These are phyloP conservation scores for Capromys pilorides DNA, from an alignment of 2,797 vertebrate genomes.

Conservation along the genomic window DNA sequence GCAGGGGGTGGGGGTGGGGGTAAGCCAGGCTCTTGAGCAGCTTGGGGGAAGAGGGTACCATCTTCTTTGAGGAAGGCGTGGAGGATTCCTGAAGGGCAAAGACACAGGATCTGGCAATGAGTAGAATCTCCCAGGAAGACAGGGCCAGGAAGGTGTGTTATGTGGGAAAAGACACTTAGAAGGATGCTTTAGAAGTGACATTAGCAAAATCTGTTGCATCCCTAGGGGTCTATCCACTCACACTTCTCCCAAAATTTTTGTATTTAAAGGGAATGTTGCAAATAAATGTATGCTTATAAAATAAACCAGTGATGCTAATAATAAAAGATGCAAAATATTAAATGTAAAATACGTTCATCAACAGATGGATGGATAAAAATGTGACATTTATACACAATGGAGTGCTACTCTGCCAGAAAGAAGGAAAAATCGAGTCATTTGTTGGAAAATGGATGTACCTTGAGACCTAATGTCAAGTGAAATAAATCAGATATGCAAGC, in stretches of 20 bases:
- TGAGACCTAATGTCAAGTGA: not conserved
- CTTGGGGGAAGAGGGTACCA: not conserved
- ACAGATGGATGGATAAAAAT: not conserved
- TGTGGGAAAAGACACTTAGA: not conserved
- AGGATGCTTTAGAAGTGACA: not conserved
- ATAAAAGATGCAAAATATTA: not conserved
- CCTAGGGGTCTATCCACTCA: not conserved
- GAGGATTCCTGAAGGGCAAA: not conserved
- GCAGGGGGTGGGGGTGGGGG: too few species aligned
- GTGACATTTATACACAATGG: not conserved
- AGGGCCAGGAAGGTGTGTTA: not conserved
- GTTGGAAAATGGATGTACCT: not conserved
- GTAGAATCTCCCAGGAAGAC: not conserved
- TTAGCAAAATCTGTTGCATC: not conserved
- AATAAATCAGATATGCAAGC: not conserved
- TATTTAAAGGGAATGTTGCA: not conserved
- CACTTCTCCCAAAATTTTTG: not conserved
- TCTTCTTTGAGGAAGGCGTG: not conserved
- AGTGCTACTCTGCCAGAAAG: not conserved
- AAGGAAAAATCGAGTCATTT: not conserved
- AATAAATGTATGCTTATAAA: conserved; percentile 3
- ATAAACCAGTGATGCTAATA: not conserved
- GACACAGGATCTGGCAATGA: not conserved
- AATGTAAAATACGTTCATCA: not conserved
- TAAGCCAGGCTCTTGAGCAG: not conserved